phyloP scores from a whole-genome alignment of 2,113 vertebrate species.

The Prietella phreatophila region DNA sequence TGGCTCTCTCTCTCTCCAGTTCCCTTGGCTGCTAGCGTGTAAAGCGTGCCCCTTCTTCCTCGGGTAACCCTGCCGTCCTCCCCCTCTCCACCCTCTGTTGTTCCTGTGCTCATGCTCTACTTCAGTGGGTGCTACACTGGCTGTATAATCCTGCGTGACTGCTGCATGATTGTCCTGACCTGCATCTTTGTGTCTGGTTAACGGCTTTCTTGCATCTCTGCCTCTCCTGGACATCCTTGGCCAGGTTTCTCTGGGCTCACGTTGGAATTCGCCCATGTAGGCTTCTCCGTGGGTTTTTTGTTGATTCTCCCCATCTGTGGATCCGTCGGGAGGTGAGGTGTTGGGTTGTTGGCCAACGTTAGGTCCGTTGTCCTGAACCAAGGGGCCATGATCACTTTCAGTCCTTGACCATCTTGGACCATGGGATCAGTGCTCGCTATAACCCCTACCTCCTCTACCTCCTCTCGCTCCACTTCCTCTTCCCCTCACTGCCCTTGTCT shows the following conservation, averaged over 20 bases:
- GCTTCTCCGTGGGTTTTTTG: conserved; percentile 42
- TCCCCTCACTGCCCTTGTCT: conserved; percentile 62
- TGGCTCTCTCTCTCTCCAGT: conserved; percentile 60
- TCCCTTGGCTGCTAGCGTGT: conserved; percentile 69
- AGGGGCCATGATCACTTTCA: conserved; percentile 66
- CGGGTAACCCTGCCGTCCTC: conserved; percentile 51
- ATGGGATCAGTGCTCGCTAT: conserved; percentile 55
- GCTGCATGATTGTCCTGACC: conserved; percentile 33
- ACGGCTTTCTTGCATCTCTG: conserved; percentile 52
- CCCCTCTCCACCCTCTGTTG: conserved; percentile 49
- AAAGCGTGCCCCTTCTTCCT: conserved; percentile 68
- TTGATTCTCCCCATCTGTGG: conserved; percentile 58
- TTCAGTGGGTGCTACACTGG: conserved; percentile 36
- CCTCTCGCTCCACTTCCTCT: conserved; percentile 52
- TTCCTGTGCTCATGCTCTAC: conserved; percentile 42
- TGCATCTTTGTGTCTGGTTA: conserved; percentile 22
- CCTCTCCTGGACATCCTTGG: conserved; percentile 58
- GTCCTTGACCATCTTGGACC: conserved; percentile 75
- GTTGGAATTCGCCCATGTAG: conserved; percentile 25
- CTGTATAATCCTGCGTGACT: conserved; percentile 16
- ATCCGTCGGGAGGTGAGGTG: conserved; percentile 43
- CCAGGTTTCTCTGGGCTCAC: conserved; percentile 49
- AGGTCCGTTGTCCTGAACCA: conserved; percentile 57
- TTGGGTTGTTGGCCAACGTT: conserved; percentile 15
- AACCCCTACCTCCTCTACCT: conserved; percentile 62